Evolutionary conservation across 2,888 invertebrate species (phyloP).

Genomic region (Colletes collaris): DNA sequence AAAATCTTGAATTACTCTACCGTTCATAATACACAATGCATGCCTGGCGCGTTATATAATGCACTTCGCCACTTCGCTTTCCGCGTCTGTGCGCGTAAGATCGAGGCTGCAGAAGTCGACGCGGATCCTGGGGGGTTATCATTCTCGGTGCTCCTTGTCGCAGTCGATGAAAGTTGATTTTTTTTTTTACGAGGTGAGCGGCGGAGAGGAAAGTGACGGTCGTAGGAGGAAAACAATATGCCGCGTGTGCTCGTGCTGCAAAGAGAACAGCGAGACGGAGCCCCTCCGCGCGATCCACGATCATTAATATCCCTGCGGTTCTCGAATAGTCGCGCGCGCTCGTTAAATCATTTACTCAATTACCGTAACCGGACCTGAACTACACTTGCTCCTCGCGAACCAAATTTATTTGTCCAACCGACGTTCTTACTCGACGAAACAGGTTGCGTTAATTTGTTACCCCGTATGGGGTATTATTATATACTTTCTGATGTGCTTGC

Average conservation of each 20-base stretch:
- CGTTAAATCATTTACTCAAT: slow-evolving; percentile 57
- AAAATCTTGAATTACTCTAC: slow-evolving; percentile 4
- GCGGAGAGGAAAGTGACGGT: slow-evolving; percentile 58
- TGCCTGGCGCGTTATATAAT: neutral
- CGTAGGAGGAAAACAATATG: slow-evolving; percentile 62
- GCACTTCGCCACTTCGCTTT: neutral
- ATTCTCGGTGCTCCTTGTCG: neutral
- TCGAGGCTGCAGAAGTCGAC: neutral
- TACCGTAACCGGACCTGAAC: slow-evolving; percentile 42
- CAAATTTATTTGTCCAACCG: slow-evolving; percentile 18
- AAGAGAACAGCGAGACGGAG: slow-evolving; percentile 30
- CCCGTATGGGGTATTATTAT: too few species aligned
- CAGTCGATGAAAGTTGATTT: slow-evolving; percentile 42
- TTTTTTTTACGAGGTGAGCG: slow-evolving; percentile 38
- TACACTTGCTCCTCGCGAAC: slow-evolving; percentile 29
- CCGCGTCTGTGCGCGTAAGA: neutral
- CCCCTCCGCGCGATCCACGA: slow-evolving; percentile 26
- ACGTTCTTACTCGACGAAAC: too few species aligned
- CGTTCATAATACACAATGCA: slow-evolving; percentile 11
- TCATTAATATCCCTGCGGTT: slow-evolving; percentile 56
- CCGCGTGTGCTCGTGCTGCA: slow-evolving; percentile 23
- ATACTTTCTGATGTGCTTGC: too few species aligned
- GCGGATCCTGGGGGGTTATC: neutral
- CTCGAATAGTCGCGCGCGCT: slow-evolving; percentile 44
- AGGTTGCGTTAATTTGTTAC: too few species aligned